Evolutionary conservation across 2,113 vertebrate species (phyloP), one percentile per base, ranked within the genome.

Genomic region (Chroicocephalus ridibundus): DNA sequence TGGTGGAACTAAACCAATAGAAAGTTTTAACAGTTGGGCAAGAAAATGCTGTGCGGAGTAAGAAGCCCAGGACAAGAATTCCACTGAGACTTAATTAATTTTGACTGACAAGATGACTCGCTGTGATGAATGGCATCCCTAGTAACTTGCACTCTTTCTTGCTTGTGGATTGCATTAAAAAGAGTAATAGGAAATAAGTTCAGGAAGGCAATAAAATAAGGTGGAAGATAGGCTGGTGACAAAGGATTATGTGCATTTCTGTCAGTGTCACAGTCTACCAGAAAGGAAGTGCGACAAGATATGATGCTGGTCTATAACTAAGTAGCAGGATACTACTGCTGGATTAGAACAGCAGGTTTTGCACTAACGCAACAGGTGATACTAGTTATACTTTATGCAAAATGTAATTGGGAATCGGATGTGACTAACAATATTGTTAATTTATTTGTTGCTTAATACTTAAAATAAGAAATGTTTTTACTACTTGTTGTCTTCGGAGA

Each of bases 61-160:
- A 42, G 52, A 71, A 82, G n/a, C 3, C 29, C 0, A 0, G 14
- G 36, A 61, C 15, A 55, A 83, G 29, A 62, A 40, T 14, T 88
- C 6, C 22, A 70, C 24, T 25, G 40, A 90, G 21, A 68, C 15
- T 79, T 61, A 31, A 82, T 3, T 57, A 82, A 78, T 44, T 85
- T 62, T 79, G n/a, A 60, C 20, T 38, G 18, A 46, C 26, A 40
- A 1, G 1, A 29, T 20, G 9, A 69, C 22, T 84, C 1, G 0
- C 38, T 72, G 71, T 78, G 29, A 46, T 36, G 12, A 61, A 62
- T 1, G 7, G 25, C 11, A 14, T 31, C 24, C 40, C 44, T 49
- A 57, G 22, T 36, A 81, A 54, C 5, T 57, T 72, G 11, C 6
- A 31, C 4, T 54, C 11, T 66, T 69, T 82, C 60, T 70, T 61